phyloP scores from a whole-genome alignment of 2,888 invertebrate species.

The Tortrix viridana region DNA sequence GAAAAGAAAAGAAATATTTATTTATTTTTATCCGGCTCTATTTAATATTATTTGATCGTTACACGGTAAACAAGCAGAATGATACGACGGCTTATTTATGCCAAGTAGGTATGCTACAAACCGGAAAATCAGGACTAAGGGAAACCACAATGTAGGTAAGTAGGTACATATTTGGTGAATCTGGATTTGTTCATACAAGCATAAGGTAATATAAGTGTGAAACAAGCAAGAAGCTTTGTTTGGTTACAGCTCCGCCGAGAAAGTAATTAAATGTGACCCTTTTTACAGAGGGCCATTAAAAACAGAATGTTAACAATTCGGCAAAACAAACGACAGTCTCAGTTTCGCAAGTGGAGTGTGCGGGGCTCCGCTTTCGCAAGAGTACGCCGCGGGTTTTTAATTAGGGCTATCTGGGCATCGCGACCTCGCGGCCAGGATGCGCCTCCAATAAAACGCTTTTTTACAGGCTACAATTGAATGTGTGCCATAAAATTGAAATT shows the following conservation, averaged over 20 bases:
- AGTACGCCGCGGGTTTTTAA: constrained; percentile 73
- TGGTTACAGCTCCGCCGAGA: background rate
- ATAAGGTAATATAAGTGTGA: background rate
- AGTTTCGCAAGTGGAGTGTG: constrained; percentile 61
- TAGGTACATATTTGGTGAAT: no score
- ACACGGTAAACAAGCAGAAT: background rate
- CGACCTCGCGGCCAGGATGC: constrained; percentile 80
- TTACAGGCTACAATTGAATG: constrained; percentile 82
- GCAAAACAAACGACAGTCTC: constrained; percentile 46
- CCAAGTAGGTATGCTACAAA: background rate
- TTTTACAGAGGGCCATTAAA: constrained; percentile 14
- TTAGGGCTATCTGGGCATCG: constrained; percentile 75
- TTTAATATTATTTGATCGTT: background rate
- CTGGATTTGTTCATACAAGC: background rate
- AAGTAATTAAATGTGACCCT: constrained; percentile 1
- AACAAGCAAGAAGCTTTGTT: no score
- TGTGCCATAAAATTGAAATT: constrained; percentile 79
- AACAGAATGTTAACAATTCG: constrained; percentile 33
- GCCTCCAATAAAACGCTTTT: constrained; percentile 80
- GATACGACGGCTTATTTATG: no score
- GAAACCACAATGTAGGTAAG: background rate
- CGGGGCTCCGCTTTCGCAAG: constrained; percentile 69
- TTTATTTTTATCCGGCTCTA: no score
- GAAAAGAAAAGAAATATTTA: constrained; percentile 59
- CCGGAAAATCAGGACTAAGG: background rate